Base-by-base conservation (phyloP, 2,888 invertebrate genomes). In the Bimastos eiseni region DNA sequence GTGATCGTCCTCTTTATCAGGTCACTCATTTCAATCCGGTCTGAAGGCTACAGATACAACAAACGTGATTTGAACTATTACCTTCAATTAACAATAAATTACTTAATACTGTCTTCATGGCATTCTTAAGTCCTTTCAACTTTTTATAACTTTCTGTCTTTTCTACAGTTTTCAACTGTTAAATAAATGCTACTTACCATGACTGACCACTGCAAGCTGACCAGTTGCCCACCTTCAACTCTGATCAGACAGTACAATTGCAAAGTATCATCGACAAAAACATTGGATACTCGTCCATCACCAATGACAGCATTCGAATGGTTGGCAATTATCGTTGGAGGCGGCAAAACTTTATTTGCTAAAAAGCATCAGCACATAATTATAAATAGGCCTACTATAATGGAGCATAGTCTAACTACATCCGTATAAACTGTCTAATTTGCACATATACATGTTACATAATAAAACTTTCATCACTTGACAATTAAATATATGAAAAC, bases 221-320 rank as follows among this genome's bases (percentile, higher is more conserved):
- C 86, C 1, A 21, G 86, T 37, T 86, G 86, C 6, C 86, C 86
- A 86, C 1, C 34, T 36, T 86, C 34, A 15, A 86, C 86, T 2
- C 86, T 34, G 21, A 86, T 19, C 37, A 21, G 6, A 37, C 86
- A 86, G 17, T n/a, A 4, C 37, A 86, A 36, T 36, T 34, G 19
- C 86, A 86, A 36, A 24, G 86, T 86, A 15, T 86, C 86, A 37
- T 33, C 86, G 86, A 86, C 6, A 19, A 36, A 36, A 36, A 86
- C 86, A 86, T 36, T 36, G 36, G 86, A 36, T 5, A 24, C n/a
- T 21, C 19, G 4, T 24, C 37, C 37, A 24, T 34, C 37, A 86
- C 37, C 37, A 37, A 37, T 36, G 34, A 36, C 86, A 37, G 86
- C 86, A 36, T 86, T 86, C n/a, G 86, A 86, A 86, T 86, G 86